Evolutionary conservation across 2,113 vertebrate species (phyloP), one percentile per base, ranked within the genome.

Genomic region (Phalacrocorax brasilianus): DNA sequence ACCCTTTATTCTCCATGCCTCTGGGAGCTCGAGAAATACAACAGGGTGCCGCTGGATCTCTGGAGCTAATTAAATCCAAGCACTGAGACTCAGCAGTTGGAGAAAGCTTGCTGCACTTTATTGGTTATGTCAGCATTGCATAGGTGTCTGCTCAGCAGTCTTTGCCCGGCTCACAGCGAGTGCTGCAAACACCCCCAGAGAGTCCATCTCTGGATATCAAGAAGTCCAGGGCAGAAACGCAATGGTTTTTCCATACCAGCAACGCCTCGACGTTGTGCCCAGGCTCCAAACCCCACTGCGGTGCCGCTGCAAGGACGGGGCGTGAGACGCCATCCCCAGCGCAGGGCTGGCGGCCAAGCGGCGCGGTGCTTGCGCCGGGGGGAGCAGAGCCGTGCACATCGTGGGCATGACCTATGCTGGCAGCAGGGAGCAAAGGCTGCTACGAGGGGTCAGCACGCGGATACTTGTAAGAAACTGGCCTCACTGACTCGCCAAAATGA

Each of bases 31-130:
- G 1, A 19, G 63, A 58, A 86, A 67, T 16, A 3, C 79, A 71
- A 11, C 2, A 0, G 77, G 94, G 91, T 66, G 33, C 45, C 76
- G 89, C 59, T 82, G 81, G 58, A 91, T 55, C 76, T 95, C 94
- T 96, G 93, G 80, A 96, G 95, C 66, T 94, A 47, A 65, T 95
- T 88, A 87, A 94, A 61, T 15, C 52, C 68, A 20, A 66, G 59
- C 68, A 9, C 40, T 0, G 17, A 92, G 82, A 38, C 74, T 33
- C 66, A 22, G 85, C 71, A 55, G n/a, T 3, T 42, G 32, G 38
- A 95, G 56, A 15, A 85, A 67, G 24, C 58, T 78, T 14, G 16
- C 71, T 42, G 85, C 90, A 56, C 52, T 49, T 88, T 40, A 49
- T 2, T 56, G 73, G 24, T 4, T 32, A 7, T 50, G 81, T 72